Evolutionary conservation across 2,888 invertebrate species (phyloP), one percentile per base, ranked within the genome.

Genomic region (Dorcus parallelipipedus): DNA sequence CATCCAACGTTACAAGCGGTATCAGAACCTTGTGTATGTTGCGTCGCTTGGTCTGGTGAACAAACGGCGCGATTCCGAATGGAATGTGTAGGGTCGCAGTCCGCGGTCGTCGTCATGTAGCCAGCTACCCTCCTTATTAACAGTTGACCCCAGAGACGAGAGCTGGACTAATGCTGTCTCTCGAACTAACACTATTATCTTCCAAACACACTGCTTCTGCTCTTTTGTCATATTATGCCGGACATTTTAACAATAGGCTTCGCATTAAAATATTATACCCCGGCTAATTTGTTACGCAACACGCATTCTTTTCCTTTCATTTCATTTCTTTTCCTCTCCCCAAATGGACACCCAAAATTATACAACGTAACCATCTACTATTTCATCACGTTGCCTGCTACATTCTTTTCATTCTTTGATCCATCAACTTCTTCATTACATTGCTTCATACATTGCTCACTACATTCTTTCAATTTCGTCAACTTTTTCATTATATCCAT

Each of bases 31-130:
- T 61, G 62, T 55, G 60, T 33, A 33, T 60, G 59, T 64, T 63
- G 60, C 60, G 66, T 64, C 63, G 65, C 66, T 65, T 65, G 67
- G 64, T 66, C 65, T 67, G 64, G 59, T 64, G 64, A 64, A 60
- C 65, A 64, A 66, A 65, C 64, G 67, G 61, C 49, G 49, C 59
- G 58, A 52, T 58, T 56, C 62, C 61, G 64, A 62, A 63, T 63
- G 63, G 60, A 59, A 68, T 58, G 53, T 58, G 52, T 49, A 49
- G 53, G 52, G 52, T 23, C 41, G 45, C 45, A 45, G 52, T 58
- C 56, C 33, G 10, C 49, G 43, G 51, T 50, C 45, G 43, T 45
- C 62, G 58, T 20, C 20, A 20, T 20, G 20, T 20, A 20, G 20
- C 20, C 20, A 20, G 58, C 62, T 64, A 61, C 60, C 64, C 59